Base-by-base conservation (phyloP, 2,797 vertebrate species). In the Muscicapa comitata region DNA sequence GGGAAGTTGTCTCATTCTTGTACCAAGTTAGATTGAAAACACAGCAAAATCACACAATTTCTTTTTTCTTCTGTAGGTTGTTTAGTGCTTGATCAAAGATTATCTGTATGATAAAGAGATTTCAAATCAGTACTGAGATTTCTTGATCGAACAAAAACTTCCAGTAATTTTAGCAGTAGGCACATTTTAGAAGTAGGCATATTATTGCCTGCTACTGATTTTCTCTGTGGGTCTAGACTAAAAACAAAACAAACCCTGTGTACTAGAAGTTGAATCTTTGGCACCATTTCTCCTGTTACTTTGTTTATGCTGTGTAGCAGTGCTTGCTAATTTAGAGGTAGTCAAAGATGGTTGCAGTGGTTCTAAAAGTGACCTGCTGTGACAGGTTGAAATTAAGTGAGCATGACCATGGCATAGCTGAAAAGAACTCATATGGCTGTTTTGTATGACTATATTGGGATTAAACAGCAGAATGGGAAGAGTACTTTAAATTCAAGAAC, bases 401-500 rank as follows among this genome's bases (percentile, higher is more conserved):
- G 29, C 42, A 2, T 65, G 54, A 38, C 37, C 74, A 57, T 5
- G 53, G 51, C 6, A 1, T 33, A 81, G 61, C 66, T 13, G 50
- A 79, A 78, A 78, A 50, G 31, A 70, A 70, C 35, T 63, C 9
- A 8, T 47, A 21, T 48, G 31, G 4, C 45, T 90, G 26, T 29
- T 90, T 83, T 71, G 57, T 48, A 1, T 77, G 17, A 28, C 35
- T 63, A 0, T 48, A 6, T 61, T 77, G 13, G 50, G 17, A 86
- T 86, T 92, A 71, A 94, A 42, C 23, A 59, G 48, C 24, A 55
- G 57, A 86, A 71, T 35, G 37, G 47, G 26, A 80, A 77, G 50
- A 67, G 17, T 71, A 43, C 37, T 90, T 94, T 28, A 67, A 88
- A 42, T 86, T 86, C 57, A 72, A 68, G 53, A 74, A 55, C 16